Base-by-base conservation (phyloP, 2,797 vertebrate species). In the Malurus splendens region DNA sequence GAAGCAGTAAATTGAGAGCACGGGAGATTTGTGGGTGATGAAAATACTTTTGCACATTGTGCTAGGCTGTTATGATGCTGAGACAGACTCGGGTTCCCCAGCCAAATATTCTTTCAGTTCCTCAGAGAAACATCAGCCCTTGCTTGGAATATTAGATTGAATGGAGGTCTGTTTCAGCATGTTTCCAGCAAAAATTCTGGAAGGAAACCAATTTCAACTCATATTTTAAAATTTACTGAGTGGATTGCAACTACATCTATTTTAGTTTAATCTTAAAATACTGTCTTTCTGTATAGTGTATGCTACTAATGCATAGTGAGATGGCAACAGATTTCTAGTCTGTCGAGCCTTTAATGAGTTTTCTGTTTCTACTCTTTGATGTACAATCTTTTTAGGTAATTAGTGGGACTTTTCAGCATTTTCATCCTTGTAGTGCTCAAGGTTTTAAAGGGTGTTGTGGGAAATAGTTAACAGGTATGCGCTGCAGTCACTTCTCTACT, bases 281-380 rank as follows among this genome's bases (percentile, higher is more conserved):
- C 70, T 82, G 65, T 75, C 80, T 61, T 54, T 91, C 66, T 44
- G 50, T 87, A 61, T n/a, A 60, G 42, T 86, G 12, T 84, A 64
- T 56, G 68, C 47, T 85, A 24, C 65, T 80, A 95, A 61, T 70
- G 82, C 61, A 50, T 77, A 65, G 70, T 79, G 67, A 86, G 66
- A 85, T 80, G 84, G 56, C 64, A 75, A 82, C 86, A 94, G 91
- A 94, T 89, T 93, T 94, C 52, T 90, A 68, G 90, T 94, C 90
- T 95, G 82, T 92, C 91, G 14, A 94, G 71, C 55, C 56, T 94
- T 92, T 95, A 95, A 89, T 87, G 91, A 90, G 90, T 62, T 93
- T 91, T 93, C 82, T 90, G 42, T 94, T 93, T 87, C 85, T 80
- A 42, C 59, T 90, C 59, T 91, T 90, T 79, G 82, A 77, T 82